Base-by-base conservation (phyloP, 2,797 vertebrate genomes). In the Astyanax mexicanus region DNA sequence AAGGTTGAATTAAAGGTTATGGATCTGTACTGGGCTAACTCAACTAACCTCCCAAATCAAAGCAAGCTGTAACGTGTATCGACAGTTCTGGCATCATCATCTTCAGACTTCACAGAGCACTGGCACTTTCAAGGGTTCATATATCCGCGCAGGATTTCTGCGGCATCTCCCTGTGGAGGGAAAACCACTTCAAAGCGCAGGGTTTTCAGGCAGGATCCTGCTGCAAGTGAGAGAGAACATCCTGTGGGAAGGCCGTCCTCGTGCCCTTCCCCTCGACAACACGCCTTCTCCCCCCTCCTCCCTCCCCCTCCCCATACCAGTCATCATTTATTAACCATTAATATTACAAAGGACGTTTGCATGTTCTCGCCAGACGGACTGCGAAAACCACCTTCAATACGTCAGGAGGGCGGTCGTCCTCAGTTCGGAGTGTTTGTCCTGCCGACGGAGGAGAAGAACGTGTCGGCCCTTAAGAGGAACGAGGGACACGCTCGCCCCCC, bases 201-300 rank as follows among this genome's bases (percentile, higher is more conserved):
- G 69, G 23, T 32, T 58, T 58, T 69, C 69, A 44, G 40, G 25
- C 52, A 58, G 38, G 52, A 38, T 47, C 65, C 27, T 47, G 60
- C 12, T 58, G 60, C 38, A 17, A 35, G 42, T 32, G 73, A n/a
- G 80, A 74, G n/a, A 69, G 66, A 80, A 83, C 70, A 77, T 78
- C 81, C 83, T 80, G 52, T 69, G 72, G 72, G 72, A 82, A 78
- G 37, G 19, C 51, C 62, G 66, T 66, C 76, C 73, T 65, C 37
- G 9, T 52, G 66, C 27, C 66, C 66, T 68, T 68, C 45, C 29
- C 29, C 27, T 40, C 55, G 72, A 69, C 57, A 74, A 49, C 19
- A 23, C 27, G 37, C 52, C 45, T 49, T 29, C 25, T 7, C 21
- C 60, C 45, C 25, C 6, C 7, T 37, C 32, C 29, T n/a, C 29